Evolutionary conservation across 2,888 invertebrate species (phyloP).

Genomic region (Ectropis crepuscularia): DNA sequence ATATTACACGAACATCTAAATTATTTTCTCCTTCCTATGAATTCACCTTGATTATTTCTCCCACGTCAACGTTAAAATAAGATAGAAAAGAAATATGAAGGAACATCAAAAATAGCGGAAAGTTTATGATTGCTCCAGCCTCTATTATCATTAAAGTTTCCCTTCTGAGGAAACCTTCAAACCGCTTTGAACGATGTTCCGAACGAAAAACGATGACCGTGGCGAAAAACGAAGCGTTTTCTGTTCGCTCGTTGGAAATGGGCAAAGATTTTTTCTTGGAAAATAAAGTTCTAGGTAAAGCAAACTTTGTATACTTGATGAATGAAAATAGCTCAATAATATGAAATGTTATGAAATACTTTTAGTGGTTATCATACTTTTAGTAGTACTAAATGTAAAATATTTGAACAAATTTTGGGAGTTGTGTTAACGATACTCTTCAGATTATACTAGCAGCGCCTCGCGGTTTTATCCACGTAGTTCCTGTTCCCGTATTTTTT

Average conservation of each 20-base stretch:
- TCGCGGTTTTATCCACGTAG: no score
- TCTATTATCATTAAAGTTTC: constrained; percentile 36
- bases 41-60: constrained; percentile 13
- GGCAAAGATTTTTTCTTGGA: constrained; percentile 12
- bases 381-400: no score
- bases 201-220: constrained; percentile 29
- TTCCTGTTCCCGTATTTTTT: no score
- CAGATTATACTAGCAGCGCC: no score
- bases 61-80: constrained; percentile 17
- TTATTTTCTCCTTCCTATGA: no score
- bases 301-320: constrained; percentile 1
- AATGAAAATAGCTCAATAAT: constrained; percentile 2
- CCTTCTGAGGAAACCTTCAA: constrained; percentile 32
- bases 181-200: constrained; percentile 29
- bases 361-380: no score
- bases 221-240: constrained; percentile 6
- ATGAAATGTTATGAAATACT: not conserved
- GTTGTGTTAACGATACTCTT: no score
- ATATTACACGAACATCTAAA: not conserved
- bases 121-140: constrained; percentile 31
- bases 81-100: constrained; percentile 25
- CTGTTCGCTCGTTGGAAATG: constrained; percentile 19
- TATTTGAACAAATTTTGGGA: no score
- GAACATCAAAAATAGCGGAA: constrained; percentile 29
- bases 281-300: constrained; percentile 10